A percentile compares a stretch with the other conserved stretches of the same genome.
Conservation (phyloP, 2,113 vertebrate species). For the Takifugu flavidus region DNA sequence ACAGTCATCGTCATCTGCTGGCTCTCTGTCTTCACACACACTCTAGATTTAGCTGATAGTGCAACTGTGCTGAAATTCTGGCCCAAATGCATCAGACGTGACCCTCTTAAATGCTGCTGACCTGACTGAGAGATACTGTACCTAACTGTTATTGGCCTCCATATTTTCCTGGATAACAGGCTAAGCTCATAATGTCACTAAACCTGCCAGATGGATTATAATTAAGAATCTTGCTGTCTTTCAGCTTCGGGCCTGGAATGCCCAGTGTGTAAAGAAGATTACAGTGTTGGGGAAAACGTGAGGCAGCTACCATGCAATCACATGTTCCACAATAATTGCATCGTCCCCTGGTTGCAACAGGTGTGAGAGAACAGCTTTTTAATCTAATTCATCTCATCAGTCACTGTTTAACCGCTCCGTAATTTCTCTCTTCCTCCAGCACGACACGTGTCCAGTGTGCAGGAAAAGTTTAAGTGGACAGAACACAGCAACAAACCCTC, state of each 20-base stretch:
- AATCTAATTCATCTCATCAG: neutral
- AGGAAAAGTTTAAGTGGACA: constrained; percentile 96
- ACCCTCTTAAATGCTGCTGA: too few species aligned
- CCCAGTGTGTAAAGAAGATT: constrained; percentile 98
- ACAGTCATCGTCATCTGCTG: neutral
- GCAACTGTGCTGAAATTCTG: too few species aligned
- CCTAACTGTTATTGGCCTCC: too few species aligned
- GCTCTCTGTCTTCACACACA: neutral
- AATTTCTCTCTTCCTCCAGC: constrained; percentile 71
- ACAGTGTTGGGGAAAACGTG: constrained; percentile 86
- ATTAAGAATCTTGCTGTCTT: constrained; percentile 1
- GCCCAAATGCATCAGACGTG: too few species aligned
- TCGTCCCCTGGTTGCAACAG: constrained; percentile 98
- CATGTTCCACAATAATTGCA: constrained; percentile 94
- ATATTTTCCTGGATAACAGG: too few species aligned
- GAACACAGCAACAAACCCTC: constrained; percentile 97
- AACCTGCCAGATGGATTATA: neutral
- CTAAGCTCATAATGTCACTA: neutral
- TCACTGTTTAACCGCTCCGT: neutral
- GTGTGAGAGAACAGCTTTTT: constrained; percentile 57
- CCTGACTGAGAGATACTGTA: too few species aligned
- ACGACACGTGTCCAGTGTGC: constrained; percentile 98
- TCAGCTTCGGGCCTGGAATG: constrained; percentile 92
- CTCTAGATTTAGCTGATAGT: too few species aligned
- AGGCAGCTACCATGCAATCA: constrained; percentile 97